These are phyloP conservation scores for Drosophila sp. DNA, from an alignment of 1,140 invertebrate species.

Conservation along the genomic window DNA sequence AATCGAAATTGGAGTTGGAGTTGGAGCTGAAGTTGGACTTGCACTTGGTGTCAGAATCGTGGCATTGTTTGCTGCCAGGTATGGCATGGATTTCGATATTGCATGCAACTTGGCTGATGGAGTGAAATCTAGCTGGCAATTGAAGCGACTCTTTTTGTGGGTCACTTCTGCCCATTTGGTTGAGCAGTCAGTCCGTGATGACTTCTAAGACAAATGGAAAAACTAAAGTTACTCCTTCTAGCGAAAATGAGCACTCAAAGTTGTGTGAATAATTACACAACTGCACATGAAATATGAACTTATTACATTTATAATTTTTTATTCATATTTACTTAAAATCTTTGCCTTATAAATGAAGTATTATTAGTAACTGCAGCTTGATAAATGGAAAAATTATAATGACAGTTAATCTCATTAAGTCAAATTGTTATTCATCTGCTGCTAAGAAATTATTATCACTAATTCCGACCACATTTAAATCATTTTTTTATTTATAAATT, in stretches of 20 bases:
- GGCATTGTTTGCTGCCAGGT: constrained; percentile 50
- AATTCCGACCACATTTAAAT: no score
- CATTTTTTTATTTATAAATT: no score
- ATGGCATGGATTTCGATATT: constrained; percentile 22
- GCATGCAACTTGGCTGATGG: constrained; percentile 15
- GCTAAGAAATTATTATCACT: no score
- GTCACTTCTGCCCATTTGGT: constrained; percentile 8
- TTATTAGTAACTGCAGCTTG: neutral
- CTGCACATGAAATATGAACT: constrained; percentile 16
- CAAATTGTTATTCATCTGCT: no score
- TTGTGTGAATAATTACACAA: constrained; percentile 45
- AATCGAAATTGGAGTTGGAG: constrained; percentile 52
- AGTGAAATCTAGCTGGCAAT: constrained; percentile 44
- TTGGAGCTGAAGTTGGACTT: no score
- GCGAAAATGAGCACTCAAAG: constrained; percentile 19
- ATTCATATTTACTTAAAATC: neutral
- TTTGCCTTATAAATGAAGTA: neutral
- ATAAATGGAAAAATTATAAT: neutral
- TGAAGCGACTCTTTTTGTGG: constrained; percentile 16
- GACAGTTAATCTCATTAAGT: no score
- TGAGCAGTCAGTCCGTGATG: neutral
- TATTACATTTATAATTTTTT: no score
- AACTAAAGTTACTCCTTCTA: constrained; percentile 16
- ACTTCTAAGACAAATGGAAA: neutral
- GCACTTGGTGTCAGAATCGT: constrained; percentile 21